These are phyloP conservation scores for Amblyopsis hoosieri DNA, from an alignment of 2,797 vertebrate genomes.

Conservation along the genomic window DNA sequence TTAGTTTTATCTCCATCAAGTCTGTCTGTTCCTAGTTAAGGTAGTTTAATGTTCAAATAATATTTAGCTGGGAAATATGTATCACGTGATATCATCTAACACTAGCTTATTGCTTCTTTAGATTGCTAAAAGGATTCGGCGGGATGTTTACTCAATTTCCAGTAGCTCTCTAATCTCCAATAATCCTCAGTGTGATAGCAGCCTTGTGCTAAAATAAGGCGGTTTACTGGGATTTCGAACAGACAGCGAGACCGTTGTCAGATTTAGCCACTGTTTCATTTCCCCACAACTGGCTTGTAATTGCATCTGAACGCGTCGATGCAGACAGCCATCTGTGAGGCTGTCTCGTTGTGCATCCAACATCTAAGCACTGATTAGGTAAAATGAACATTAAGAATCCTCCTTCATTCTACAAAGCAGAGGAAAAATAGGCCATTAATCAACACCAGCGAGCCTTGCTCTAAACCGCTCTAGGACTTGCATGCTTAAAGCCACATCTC, in stretches of 20 bases:
- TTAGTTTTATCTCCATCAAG: slow-evolving; percentile 17
- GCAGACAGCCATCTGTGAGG: too few species aligned
- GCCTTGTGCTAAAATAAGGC: slow-evolving; percentile 48
- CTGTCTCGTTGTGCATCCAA: too few species aligned
- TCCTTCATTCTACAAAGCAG: too few species aligned
- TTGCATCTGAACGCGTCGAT: too few species aligned
- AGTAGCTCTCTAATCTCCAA: slow-evolving; percentile 57
- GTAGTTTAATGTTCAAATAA: slow-evolving; percentile 47
- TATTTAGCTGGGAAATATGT: slow-evolving; percentile 50
- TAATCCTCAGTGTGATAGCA: slow-evolving; percentile 53
- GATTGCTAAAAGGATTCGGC: slow-evolving; percentile 61
- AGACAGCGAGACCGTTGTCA: slow-evolving; percentile 38
- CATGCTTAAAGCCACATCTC: too few species aligned
- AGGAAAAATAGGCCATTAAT: too few species aligned
- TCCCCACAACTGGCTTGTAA: slow-evolving; percentile 8
- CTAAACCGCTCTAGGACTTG: too few species aligned
- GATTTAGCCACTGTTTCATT: slow-evolving; percentile 19
- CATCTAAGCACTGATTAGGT: too few species aligned
- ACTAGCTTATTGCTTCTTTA: slow-evolving; percentile 56
- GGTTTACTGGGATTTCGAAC: slow-evolving; percentile 54
- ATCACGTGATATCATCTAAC: slow-evolving; percentile 49
- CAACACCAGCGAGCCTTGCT: too few species aligned
- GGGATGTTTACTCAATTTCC: slow-evolving; percentile 48
- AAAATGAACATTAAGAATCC: too few species aligned
- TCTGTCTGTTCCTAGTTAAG: slow-evolving; percentile 5